phyloP scores from a whole-genome alignment of 2,888 invertebrate genomes.

The Zeuzera pyrina region DNA sequence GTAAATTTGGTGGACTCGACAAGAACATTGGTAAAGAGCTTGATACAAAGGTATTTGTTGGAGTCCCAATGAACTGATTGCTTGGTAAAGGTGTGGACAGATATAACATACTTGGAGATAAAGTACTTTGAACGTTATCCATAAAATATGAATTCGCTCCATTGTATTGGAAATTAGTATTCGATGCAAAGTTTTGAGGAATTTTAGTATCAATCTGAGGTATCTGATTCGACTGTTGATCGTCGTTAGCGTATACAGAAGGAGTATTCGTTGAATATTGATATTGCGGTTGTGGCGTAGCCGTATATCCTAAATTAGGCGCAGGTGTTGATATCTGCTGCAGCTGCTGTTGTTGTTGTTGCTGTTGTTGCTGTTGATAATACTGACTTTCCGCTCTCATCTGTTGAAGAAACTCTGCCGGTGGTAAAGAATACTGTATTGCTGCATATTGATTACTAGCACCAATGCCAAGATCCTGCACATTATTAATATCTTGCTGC shows the following conservation, averaged over 20 bases:
- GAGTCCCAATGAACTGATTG: slow-evolving; percentile 47
- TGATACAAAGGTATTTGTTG: slow-evolving; percentile 48
- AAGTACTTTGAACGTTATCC: slow-evolving; percentile 46
- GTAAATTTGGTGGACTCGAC: slow-evolving; percentile 51
- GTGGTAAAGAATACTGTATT: slow-evolving; percentile 62
- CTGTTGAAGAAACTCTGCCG: slow-evolving; percentile 61
- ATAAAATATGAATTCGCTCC: slow-evolving; percentile 36
- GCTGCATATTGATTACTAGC: slow-evolving; percentile 67
- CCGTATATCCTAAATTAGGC: slow-evolving; percentile 48
- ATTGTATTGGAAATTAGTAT: slow-evolving; percentile 43
- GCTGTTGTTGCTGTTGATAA: slow-evolving; percentile 27
- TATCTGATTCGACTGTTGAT: slow-evolving; percentile 39
- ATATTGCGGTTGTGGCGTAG: slow-evolving; percentile 56
- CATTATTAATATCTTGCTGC: slow-evolving; percentile 27
- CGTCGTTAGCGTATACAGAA: slow-evolving; percentile 37
- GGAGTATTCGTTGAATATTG: slow-evolving; percentile 49
- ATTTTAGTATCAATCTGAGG: slow-evolving; percentile 40
- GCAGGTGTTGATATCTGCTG: slow-evolving; percentile 39
- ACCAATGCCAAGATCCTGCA: slow-evolving; percentile 50
- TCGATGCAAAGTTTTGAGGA: slow-evolving; percentile 36
- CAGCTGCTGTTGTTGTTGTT: slow-evolving; percentile 34
- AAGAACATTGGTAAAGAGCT: slow-evolving; percentile 53
- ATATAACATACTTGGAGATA: slow-evolving; percentile 44
- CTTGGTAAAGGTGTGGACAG: slow-evolving; percentile 46
- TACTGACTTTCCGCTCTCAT: slow-evolving; percentile 55